Evolutionary conservation across 2,113 vertebrate species (phyloP).

Genomic region (Calonectris borealis): DNA sequence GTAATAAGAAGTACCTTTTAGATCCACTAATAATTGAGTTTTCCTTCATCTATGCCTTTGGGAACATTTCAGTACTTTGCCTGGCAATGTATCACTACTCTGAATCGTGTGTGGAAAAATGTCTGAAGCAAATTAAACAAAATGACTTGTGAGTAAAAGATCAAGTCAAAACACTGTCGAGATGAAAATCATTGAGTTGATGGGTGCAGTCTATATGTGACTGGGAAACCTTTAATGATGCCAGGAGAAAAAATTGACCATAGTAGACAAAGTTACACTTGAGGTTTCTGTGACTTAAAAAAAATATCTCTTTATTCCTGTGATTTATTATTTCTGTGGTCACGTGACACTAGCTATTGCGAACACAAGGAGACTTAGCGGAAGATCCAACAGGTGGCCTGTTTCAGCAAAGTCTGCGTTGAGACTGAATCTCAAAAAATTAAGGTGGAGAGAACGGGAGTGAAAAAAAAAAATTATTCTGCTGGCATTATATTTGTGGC

Average conservation of each 20-base stretch:
- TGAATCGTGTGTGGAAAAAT: neutral
- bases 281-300: neutral
- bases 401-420: neutral
- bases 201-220: neutral
- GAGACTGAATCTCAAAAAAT: neutral
- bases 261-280: neutral
- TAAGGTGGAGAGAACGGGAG: neutral
- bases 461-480: neutral
- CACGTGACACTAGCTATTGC: rapidly evolving
- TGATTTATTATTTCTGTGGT: neutral
- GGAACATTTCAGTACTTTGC: slow-evolving; percentile 43
- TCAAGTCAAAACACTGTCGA: slow-evolving; percentile 32
- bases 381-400: neutral
- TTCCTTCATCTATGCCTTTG: slow-evolving; percentile 35
- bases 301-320: neutral
- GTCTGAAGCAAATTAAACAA: slow-evolving; percentile 34
- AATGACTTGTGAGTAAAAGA: slow-evolving; percentile 42
- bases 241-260: neutral
- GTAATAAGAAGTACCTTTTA: neutral
- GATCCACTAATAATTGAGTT: slow-evolving; percentile 28
- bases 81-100: neutral
- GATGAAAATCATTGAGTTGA: neutral
- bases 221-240: neutral
- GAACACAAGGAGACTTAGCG: neutral
- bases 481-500: neutral